Evolutionary conservation across 2,113 vertebrate species (phyloP).

Genomic region (Cavia aperea): DNA sequence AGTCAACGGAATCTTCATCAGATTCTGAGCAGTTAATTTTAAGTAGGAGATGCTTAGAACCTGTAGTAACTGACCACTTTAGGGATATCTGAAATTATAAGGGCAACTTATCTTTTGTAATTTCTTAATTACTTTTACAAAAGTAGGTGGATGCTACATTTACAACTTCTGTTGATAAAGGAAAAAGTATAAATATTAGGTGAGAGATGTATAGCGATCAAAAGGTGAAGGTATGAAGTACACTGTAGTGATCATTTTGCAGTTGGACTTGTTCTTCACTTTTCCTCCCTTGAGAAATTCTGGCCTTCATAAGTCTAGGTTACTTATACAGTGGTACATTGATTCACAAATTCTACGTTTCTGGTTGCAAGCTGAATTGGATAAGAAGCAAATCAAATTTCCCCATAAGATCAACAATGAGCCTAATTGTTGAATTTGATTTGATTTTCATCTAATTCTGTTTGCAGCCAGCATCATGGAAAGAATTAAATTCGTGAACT

Average conservation of each 20-base stretch:
- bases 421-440: background rate
- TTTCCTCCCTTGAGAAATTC: background rate
- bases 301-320: background rate
- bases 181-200: background rate
- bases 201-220: background rate
- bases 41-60: background rate
- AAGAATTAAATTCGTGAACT: background rate
- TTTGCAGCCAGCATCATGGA: background rate
- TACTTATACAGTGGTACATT: background rate
- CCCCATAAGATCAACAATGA: background rate
- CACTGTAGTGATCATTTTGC: background rate
- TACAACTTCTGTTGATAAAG: background rate
- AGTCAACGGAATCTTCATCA: background rate
- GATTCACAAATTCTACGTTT: background rate
- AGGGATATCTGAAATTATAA: background rate
- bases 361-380: background rate
- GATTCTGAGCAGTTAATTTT: conserved; percentile 27
- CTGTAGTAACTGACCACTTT: background rate
- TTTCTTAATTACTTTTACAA: background rate
- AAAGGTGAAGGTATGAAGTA: background rate
- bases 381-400: background rate
- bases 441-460: background rate
- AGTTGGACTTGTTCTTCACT: background rate
- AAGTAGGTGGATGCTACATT: background rate
- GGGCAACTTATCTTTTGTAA: background rate